Percentiles rank a stretch among this genome's conserved stretches.
phyloP scores from a whole-genome alignment of 2,113 vertebrate species.

The Trematomus loennbergii region DNA sequence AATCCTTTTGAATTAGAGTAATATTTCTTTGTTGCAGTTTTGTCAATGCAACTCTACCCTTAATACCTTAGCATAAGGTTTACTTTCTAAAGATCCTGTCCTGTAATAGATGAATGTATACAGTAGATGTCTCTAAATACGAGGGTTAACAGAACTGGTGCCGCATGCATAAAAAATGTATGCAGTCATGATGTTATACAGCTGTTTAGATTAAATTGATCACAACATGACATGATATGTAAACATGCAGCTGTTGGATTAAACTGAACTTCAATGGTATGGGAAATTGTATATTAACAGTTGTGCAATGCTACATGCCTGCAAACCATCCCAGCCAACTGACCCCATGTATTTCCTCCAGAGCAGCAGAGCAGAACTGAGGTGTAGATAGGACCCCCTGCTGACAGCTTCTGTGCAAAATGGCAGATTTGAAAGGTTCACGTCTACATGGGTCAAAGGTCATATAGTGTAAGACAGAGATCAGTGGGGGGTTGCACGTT shows the following conservation, averaged over 20 bases:
- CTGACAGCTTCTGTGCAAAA: constrained; percentile 43
- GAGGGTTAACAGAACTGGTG: constrained; percentile 4
- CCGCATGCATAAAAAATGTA: constrained; percentile 29
- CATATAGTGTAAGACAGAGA: constrained; percentile 58
- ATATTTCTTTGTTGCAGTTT: neutral
- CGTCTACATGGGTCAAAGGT: constrained; percentile 75
- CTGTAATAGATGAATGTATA: neutral
- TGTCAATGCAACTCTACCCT: neutral
- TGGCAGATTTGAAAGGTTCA: constrained; percentile 43
- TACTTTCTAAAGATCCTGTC: neutral
- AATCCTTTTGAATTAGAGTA: too few relatives aligned
- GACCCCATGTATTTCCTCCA: neutral
- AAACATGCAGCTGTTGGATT: constrained; percentile 32
- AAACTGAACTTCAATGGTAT: constrained; percentile 12
- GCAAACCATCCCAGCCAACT: neutral
- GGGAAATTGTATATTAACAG: neutral
- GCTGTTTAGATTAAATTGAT: constrained; percentile 37
- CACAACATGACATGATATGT: constrained; percentile 30
- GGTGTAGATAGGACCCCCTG: constrained; percentile 6
- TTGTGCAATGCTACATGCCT: neutral
- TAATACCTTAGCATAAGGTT: neutral
- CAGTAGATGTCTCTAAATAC: neutral
- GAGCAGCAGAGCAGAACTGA: neutral
- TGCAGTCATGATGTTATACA: constrained; percentile 31
- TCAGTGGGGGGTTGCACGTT: constrained; percentile 53